Percentiles rank a stretch among this genome's conserved stretches.
Conservation (phyloP, 2,797 vertebrate species). For the Gambelia wislizenii region DNA sequence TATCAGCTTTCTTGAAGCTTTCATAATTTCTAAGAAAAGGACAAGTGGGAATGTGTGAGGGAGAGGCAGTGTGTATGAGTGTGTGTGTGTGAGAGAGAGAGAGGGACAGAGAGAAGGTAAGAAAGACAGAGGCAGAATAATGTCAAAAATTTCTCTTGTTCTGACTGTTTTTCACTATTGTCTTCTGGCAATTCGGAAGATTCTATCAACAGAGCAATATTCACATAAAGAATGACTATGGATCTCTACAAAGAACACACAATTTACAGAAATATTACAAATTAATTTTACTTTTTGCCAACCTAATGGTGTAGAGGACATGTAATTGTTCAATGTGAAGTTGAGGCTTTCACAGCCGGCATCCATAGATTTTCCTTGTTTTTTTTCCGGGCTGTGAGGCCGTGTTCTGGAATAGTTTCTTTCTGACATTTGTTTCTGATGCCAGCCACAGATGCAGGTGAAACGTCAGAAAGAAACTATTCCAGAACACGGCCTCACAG, state of each 20-base stretch:
- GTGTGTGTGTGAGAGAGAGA: background rate
- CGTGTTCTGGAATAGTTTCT: no score
- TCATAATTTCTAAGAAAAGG: constrained; percentile 55
- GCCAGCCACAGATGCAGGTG: no score
- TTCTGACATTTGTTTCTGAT: no score
- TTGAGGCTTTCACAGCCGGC: no score
- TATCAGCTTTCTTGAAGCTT: constrained; percentile 25
- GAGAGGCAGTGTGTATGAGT: background rate
- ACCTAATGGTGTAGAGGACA: background rate
- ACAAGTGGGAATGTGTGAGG: background rate
- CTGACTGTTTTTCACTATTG: background rate
- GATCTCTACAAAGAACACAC: background rate
- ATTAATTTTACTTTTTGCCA: background rate
- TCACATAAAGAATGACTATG: background rate
- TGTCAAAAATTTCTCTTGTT: background rate
- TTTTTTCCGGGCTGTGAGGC: no score
- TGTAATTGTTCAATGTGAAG: background rate
- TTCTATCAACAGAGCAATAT: background rate
- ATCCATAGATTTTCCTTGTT: no score
- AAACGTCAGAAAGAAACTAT: no score
- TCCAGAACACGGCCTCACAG: no score
- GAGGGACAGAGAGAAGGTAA: no score
- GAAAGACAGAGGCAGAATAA: no score
- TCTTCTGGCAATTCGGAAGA: background rate
- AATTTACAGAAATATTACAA: background rate